Evolutionary conservation across 2,797 vertebrate genomes (phyloP).

Genomic region (Hephaestus fuliginosus): DNA sequence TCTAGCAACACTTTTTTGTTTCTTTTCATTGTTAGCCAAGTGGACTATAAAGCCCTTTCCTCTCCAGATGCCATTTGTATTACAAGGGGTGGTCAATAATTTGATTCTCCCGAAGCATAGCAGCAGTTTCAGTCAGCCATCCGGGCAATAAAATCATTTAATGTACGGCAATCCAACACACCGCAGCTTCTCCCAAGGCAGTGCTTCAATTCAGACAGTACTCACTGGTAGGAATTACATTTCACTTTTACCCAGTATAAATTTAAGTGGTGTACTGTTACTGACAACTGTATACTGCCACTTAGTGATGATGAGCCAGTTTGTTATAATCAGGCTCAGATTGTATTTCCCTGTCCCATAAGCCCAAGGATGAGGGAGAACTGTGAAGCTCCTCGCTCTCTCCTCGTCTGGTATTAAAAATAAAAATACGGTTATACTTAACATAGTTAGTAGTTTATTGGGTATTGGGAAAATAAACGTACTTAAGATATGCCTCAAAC

Average conservation of each 20-base stretch:
- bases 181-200: constrained; percentile 1
- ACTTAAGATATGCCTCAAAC: background rate
- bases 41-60: constrained; percentile 16
- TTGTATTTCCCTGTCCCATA: background rate
- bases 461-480: background rate
- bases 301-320: background rate
- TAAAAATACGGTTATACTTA: background rate
- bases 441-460: background rate
- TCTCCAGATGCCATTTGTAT: constrained; percentile 23
- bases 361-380: background rate
- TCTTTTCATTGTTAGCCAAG: constrained; percentile 6
- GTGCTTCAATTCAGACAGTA: background rate
- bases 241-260: constrained; percentile 15
- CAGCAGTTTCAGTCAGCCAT: constrained; percentile 26
- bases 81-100: constrained; percentile 41
- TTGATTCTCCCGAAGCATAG: constrained; percentile 28
- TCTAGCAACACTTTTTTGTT: background rate
- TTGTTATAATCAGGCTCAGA: background rate
- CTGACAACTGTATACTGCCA: background rate
- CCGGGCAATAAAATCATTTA: constrained; percentile 20
- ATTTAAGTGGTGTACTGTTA: background rate
- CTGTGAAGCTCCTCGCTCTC: background rate
- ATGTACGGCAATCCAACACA: background rate
- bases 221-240: constrained; percentile 1
- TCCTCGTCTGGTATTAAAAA: background rate